Evolutionary conservation across 2,888 invertebrate species (phyloP).

Genomic region (Acanthococcus lagerstroemiae): DNA sequence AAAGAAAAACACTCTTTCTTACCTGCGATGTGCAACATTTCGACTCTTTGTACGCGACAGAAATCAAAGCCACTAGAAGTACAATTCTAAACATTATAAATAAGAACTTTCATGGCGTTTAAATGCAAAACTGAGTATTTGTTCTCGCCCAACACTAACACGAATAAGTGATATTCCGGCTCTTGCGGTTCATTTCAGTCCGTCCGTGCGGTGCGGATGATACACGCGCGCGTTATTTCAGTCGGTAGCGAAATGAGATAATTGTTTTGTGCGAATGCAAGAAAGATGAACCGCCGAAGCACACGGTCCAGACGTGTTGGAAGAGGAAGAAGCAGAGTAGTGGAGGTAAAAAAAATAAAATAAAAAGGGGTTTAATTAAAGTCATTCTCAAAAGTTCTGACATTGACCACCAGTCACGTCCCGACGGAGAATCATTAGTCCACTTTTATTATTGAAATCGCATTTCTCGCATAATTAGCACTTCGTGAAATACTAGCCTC

Average conservation of each 20-base stretch:
- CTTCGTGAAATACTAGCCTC: constrained; percentile 23
- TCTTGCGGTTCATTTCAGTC: constrained; percentile 12
- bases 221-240: constrained; percentile 19
- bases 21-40: constrained; percentile 14
- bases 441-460: constrained; percentile 27
- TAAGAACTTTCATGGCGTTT: constrained; percentile 17
- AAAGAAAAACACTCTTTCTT: background rate
- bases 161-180: constrained; percentile 8
- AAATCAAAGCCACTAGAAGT: constrained; percentile 8
- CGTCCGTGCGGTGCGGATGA: constrained; percentile 16
- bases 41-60: constrained; percentile 6
- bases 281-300: constrained; percentile 18
- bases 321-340: background rate
- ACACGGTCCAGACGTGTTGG: no score
- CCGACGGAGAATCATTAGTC: constrained; percentile 24
- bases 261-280: constrained; percentile 26
- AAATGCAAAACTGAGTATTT: constrained; percentile 2
- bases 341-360: background rate
- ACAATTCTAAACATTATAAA: constrained; percentile 12
- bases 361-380: constrained; percentile 19
- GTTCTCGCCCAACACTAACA: constrained; percentile 7
- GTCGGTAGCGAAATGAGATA: constrained; percentile 23
- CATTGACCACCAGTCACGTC: constrained; percentile 26
- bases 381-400: constrained; percentile 26
- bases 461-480: constrained; percentile 28